phyloP scores from a whole-genome alignment of 1,140 invertebrate species.

The Drosophila pachea region DNA sequence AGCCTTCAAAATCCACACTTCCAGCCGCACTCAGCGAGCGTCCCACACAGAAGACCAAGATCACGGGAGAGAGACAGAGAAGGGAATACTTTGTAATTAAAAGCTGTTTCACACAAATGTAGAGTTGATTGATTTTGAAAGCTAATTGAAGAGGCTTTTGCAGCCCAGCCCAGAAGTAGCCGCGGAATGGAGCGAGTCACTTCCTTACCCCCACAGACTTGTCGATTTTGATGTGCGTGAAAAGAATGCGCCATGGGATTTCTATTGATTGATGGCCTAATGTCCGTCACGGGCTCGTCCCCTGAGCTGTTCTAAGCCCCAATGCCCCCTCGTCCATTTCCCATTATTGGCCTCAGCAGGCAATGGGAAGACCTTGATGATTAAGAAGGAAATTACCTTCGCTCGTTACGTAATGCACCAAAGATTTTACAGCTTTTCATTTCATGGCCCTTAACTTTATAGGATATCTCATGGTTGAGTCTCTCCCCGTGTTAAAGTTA shows the following conservation, averaged over 20 bases:
- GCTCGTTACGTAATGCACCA: too few relatives aligned
- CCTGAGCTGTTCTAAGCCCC: slow-evolving; percentile 17
- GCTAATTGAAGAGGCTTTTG: slow-evolving; percentile 66
- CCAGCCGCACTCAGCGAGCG: slow-evolving; percentile 5
- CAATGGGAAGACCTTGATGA: too few relatives aligned
- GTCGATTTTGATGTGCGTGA: slow-evolving; percentile 53
- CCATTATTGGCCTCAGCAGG: background rate
- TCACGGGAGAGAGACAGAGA: background rate
- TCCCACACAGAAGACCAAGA: slow-evolving; percentile 24
- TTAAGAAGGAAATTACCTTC: too few relatives aligned
- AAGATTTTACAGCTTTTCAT: too few relatives aligned
- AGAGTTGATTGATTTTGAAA: slow-evolving; percentile 71
- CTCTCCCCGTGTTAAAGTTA: slow-evolving; percentile 7
- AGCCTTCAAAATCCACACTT: slow-evolving; percentile 53
- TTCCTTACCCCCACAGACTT: slow-evolving; percentile 41
- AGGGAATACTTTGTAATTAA: slow-evolving; percentile 61
- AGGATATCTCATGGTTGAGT: slow-evolving; percentile 1
- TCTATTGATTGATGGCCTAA: slow-evolving; percentile 61
- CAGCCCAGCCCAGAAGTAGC: slow-evolving; percentile 28
- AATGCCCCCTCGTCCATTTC: slow-evolving; percentile 15
- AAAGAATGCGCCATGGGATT: slow-evolving; percentile 36
- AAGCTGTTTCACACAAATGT: slow-evolving; percentile 65
- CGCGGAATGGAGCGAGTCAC: slow-evolving; percentile 42
- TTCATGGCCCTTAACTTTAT: background rate
- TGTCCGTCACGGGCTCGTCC: slow-evolving; percentile 8